These are phyloP conservation scores for Elgaria multicarinata DNA, from an alignment of 2,113 vertebrate species.

Conservation along the genomic window DNA sequence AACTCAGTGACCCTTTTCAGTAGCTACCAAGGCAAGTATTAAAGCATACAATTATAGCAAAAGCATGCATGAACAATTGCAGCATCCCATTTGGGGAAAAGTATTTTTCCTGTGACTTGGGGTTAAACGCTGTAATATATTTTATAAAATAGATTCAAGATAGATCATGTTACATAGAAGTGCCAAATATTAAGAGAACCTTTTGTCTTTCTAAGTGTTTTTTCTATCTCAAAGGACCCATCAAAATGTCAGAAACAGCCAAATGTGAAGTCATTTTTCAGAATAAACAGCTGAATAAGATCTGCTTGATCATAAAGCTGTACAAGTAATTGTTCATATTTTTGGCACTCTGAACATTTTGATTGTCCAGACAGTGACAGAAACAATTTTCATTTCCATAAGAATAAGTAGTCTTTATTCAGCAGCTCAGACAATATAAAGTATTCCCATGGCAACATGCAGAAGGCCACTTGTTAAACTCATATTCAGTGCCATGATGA, in stretches of 20 bases:
- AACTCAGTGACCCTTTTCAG: neutral
- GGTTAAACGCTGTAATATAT: neutral
- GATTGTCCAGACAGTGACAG: neutral
- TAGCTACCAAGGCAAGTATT: neutral
- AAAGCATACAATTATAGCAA: neutral
- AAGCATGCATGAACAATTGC: neutral
- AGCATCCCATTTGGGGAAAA: neutral
- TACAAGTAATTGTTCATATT: constrained; percentile 13
- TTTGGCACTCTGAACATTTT: constrained; percentile 23
- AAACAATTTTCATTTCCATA: constrained; percentile 40
- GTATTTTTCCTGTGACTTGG: neutral
- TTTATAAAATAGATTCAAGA: neutral
- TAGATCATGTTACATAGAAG: neutral
- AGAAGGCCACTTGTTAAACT: constrained; percentile 9
- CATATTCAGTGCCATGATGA: neutral
- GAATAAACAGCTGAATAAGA: constrained; percentile 20
- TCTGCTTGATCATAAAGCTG: constrained; percentile 13
- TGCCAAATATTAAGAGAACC: constrained; percentile 27
- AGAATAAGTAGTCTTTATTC: neutral
- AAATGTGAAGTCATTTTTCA: constrained; percentile 39
- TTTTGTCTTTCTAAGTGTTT: constrained; percentile 11
- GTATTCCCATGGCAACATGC: constrained; percentile 23
- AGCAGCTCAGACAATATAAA: neutral
- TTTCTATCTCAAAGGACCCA: constrained; percentile 17
- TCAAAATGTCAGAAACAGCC: constrained; percentile 23